Conservation (phyloP, 2,113 vertebrate genomes). For the Nothocercus julius region DNA sequence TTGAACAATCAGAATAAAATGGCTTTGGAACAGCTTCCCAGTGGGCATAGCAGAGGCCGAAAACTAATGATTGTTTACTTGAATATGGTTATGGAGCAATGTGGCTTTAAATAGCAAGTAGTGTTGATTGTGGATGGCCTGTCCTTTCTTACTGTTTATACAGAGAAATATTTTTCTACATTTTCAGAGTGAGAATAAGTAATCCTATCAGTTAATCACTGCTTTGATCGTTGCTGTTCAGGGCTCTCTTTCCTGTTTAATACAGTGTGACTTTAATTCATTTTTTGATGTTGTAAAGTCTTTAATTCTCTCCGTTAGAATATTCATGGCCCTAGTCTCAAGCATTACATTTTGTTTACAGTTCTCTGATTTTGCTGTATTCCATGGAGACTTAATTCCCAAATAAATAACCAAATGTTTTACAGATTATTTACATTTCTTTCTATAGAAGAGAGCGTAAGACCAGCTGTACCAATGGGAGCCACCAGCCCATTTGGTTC, state of each 20-base stretch:
- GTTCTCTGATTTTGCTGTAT: not conserved
- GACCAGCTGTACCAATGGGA: accelerated
- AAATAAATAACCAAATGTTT: slow-evolving; percentile 19
- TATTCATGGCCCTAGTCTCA: not conserved
- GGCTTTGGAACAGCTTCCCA: not conserved
- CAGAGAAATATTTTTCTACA: not conserved
- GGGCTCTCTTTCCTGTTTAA: not conserved
- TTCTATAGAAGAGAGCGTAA: not conserved
- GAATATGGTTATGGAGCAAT: not conserved
- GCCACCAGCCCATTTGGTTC: not conserved
- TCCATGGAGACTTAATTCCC: not conserved
- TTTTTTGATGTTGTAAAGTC: not conserved
- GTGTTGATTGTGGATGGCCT: not conserved
- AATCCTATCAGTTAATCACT: not conserved
- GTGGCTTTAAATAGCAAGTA: not conserved
- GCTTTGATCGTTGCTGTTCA: not conserved
- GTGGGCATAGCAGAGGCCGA: not conserved
- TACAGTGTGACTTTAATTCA: not conserved
- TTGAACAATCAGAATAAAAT: not conserved
- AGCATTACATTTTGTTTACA: not conserved
- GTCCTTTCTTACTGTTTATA: not conserved
- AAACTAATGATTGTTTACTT: not conserved
- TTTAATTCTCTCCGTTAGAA: not conserved
- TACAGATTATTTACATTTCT: not conserved
- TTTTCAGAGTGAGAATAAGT: not conserved